These are phyloP conservation scores for Scaptomyza graminum DNA, from an alignment of 1,140 invertebrate species.

Conservation along the genomic window DNA sequence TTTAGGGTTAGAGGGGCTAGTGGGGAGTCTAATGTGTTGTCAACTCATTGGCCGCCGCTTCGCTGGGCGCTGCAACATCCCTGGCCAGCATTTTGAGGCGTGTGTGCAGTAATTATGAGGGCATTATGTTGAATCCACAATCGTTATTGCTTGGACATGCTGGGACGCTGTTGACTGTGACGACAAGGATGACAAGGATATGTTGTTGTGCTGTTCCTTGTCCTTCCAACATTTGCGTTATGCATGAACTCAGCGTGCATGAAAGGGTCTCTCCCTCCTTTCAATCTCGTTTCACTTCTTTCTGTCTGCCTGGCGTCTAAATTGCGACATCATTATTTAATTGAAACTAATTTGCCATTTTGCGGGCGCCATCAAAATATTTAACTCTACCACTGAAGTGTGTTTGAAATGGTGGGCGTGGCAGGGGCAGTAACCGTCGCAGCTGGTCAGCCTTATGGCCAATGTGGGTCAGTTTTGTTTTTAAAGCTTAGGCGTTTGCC, in stretches of 20 bases:
- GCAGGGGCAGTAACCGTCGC: background rate
- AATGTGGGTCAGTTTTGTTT: slow-evolving; percentile 41
- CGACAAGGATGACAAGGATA: slow-evolving; percentile 36
- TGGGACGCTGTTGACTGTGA: slow-evolving; percentile 42
- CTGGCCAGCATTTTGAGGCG: slow-evolving; percentile 34
- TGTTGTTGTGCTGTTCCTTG: slow-evolving; percentile 54
- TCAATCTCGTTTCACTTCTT: background rate
- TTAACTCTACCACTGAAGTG: slow-evolving; percentile 37
- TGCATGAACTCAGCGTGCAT: slow-evolving; percentile 59
- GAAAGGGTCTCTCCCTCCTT: background rate
- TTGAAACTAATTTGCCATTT: slow-evolving; percentile 82
- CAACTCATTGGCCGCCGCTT: slow-evolving; percentile 40
- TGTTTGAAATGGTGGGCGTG: slow-evolving; percentile 6
- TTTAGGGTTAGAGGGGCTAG: slow-evolving; percentile 4
- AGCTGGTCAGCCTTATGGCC: slow-evolving; percentile 7
- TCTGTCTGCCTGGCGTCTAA: slow-evolving; percentile 48
- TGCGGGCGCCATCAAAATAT: slow-evolving; percentile 64
- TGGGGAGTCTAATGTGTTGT: slow-evolving; percentile 26
- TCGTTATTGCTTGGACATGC: slow-evolving; percentile 82
- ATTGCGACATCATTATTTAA: slow-evolving; percentile 80
- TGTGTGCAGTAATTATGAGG: slow-evolving; percentile 79
- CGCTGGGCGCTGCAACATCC: slow-evolving; percentile 8
- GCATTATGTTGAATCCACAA: slow-evolving; percentile 81
- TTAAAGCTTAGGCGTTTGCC: slow-evolving; percentile 2
- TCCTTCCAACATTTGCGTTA: slow-evolving; percentile 64